These are phyloP conservation scores for Cyclina sinensis DNA, from an alignment of 1,140 invertebrate species.

Conservation along the genomic window DNA sequence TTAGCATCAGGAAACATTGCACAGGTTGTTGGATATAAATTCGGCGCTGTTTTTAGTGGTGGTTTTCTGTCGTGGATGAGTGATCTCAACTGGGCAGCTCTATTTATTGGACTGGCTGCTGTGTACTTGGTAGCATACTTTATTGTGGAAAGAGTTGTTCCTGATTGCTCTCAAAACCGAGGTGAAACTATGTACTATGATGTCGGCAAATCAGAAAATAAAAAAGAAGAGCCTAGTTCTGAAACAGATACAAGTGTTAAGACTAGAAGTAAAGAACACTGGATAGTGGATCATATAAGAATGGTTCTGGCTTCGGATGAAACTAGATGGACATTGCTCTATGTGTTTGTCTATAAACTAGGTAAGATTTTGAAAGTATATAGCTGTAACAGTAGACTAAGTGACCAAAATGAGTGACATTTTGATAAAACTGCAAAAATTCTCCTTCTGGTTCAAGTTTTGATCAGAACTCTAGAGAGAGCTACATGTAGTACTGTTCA, in stretches of 20 bases:
- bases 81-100: slow-evolving; percentile 73
- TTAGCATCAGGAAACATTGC: slow-evolving; percentile 86
- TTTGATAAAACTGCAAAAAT: too few relatives aligned
- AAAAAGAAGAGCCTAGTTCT: background rate
- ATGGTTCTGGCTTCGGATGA: slow-evolving; percentile 73
- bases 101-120: slow-evolving; percentile 73
- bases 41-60: slow-evolving; percentile 87
- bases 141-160: slow-evolving; percentile 67
- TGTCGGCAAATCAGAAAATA: background rate
- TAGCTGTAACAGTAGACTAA: too few relatives aligned
- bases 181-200: background rate
- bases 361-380: slow-evolving; percentile 74
- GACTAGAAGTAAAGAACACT: slow-evolving; percentile 30
- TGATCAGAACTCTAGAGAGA: too few relatives aligned
- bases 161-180: background rate
- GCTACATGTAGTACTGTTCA: too few relatives aligned
- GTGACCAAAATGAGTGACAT: too few relatives aligned
- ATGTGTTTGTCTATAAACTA: slow-evolving; percentile 80
- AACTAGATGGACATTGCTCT: slow-evolving; percentile 79
- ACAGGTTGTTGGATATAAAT: slow-evolving; percentile 87
- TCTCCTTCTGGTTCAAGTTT: too few relatives aligned
- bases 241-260: slow-evolving; percentile 4
- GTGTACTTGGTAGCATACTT: slow-evolving; percentile 74
- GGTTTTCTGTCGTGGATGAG: slow-evolving; percentile 80
- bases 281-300: slow-evolving; percentile 74